phyloP scores from a whole-genome alignment of 2,888 invertebrate species.

The Melanostoma scalare region DNA sequence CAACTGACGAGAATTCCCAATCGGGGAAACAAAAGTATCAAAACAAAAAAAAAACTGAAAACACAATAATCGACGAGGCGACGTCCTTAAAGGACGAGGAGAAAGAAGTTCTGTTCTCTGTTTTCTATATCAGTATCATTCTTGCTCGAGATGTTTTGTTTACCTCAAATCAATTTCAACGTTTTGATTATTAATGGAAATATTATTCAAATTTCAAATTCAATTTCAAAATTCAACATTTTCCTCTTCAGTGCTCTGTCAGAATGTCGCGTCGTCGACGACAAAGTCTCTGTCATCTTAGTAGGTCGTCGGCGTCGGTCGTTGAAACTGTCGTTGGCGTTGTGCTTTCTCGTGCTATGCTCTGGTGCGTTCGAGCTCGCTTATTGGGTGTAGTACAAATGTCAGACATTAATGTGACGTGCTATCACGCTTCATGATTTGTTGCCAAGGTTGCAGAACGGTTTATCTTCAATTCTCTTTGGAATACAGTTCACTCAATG shows the following conservation, averaged over 20 bases:
- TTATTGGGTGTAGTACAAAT: constrained; percentile 63
- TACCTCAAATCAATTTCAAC: constrained; percentile 72
- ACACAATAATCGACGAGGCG: neutral
- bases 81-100: constrained; percentile 17
- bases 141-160: constrained; percentile 60
- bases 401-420: constrained; percentile 64
- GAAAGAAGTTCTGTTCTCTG: constrained; percentile 15
- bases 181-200: constrained; percentile 72
- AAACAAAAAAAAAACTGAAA: constrained; percentile 3
- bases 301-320: neutral
- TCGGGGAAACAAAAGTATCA: neutral
- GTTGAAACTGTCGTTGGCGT: neutral
- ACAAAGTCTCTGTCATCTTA: neutral
- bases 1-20: constrained; percentile 38
- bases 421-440: constrained; percentile 60
- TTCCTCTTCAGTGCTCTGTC: constrained; percentile 29
- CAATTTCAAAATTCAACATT: constrained; percentile 65
- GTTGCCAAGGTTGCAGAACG: constrained; percentile 29
- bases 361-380: constrained; percentile 11
- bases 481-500: constrained; percentile 38
- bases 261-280: neutral
- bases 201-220: constrained; percentile 73
- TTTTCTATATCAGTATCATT: constrained; percentile 47
- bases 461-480: constrained; percentile 35
- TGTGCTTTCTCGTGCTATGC: neutral